phyloP scores from a whole-genome alignment of 2,888 invertebrate genomes.

The Tetragnatha montana region DNA sequence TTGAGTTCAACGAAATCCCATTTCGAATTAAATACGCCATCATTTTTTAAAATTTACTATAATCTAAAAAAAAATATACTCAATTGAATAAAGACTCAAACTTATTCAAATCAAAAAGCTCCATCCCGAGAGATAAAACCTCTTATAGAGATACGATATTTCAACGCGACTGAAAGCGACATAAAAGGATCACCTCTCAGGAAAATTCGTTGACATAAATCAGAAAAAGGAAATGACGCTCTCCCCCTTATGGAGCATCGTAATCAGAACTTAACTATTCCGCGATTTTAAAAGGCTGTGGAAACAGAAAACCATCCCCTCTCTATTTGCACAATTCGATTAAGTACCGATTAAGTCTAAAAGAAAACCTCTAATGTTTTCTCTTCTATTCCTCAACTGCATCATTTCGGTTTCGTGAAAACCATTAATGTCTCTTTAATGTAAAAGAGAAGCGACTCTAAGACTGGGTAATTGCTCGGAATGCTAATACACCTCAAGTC shows the following conservation, averaged over 20 bases:
- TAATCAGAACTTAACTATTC: conserved; percentile 1
- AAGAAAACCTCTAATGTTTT: conserved; percentile 54
- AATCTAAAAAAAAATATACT: neutral
- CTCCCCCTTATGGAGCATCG: neutral
- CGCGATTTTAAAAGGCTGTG: conserved; percentile 7
- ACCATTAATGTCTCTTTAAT: conserved; percentile 63
- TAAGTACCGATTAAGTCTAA: conserved; percentile 55
- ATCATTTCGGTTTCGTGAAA: conserved; percentile 50
- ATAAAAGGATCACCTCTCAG: neutral
- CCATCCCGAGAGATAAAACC: neutral
- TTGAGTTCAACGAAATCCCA: too few relatives aligned
- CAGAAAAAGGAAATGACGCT: neutral
- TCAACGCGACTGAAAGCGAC: neutral
- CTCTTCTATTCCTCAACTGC: conserved; percentile 43
- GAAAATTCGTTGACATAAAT: neutral
- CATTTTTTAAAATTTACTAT: too few relatives aligned
- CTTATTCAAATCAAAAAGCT: neutral
- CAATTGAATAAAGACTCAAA: neutral
- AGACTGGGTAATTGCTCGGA: conserved; percentile 51
- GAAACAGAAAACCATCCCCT: neutral
- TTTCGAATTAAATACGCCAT: too few relatives aligned
- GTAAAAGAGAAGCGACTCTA: conserved; percentile 56
- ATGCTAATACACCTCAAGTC: conserved; percentile 65
- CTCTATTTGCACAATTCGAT: conserved; percentile 56
- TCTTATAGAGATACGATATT: too few relatives aligned